Evolutionary conservation across 1,140 invertebrate species (phyloP).

Genomic region (Oreohelix idahoensis): DNA sequence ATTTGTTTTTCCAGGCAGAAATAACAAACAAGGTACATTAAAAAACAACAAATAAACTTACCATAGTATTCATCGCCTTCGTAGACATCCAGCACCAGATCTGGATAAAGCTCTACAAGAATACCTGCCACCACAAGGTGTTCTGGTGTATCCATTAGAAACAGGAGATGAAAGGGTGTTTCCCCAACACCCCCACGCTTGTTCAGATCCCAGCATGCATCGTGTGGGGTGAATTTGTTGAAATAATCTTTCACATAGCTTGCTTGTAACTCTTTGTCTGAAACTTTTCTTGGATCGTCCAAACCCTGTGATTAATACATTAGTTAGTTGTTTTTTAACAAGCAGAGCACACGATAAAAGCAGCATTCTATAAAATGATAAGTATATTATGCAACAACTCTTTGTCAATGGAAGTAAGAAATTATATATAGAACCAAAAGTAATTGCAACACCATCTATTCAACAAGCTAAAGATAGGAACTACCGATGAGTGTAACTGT

Average conservation of each 20-base stretch:
- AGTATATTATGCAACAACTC: too few species aligned
- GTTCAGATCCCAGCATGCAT: constrained; percentile 94
- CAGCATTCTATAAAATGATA: too few species aligned
- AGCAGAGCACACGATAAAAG: too few species aligned
- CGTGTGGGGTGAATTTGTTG: constrained; percentile 62
- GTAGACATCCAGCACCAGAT: constrained; percentile 92
- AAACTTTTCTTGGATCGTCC: constrained; percentile 39
- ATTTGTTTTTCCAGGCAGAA: too few species aligned
- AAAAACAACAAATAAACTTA: too few species aligned
- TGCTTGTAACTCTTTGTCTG: constrained; percentile 55
- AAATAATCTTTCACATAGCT: constrained; percentile 63
- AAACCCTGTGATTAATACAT: constrained; percentile 37
- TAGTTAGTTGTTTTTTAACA: too few species aligned
- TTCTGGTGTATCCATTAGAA: constrained; percentile 92
- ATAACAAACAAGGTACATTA: too few species aligned
- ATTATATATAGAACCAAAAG: too few species aligned
- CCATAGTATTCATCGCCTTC: constrained; percentile 98
- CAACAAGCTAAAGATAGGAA: too few species aligned
- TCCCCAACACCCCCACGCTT: constrained; percentile 95
- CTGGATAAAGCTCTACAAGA: constrained; percentile 91
- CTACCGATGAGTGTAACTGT: too few species aligned
- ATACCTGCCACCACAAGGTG: constrained; percentile 88
- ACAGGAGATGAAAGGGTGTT: constrained; percentile 92
- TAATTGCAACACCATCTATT: too few species aligned
- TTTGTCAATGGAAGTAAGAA: too few species aligned